Conservation (phyloP, 2,113 vertebrate species). For the Baryphthengus martii region DNA sequence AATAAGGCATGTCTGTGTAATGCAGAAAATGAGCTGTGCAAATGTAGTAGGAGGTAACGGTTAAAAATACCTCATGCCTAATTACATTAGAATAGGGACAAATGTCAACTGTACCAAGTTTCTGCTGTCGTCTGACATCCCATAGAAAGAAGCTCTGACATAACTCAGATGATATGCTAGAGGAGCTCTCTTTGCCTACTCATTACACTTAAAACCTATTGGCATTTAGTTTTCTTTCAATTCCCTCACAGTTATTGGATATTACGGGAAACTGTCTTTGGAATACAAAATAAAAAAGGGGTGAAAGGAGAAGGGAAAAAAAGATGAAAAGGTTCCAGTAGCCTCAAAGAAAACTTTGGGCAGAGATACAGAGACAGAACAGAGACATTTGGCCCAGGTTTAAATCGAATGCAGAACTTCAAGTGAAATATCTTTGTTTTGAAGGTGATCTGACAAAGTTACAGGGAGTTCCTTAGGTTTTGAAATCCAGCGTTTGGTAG, state of each 20-base stretch:
- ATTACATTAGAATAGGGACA: background rate
- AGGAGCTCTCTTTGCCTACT: background rate
- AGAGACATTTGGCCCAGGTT: background rate
- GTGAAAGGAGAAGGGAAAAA: background rate
- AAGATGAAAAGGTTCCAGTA: background rate
- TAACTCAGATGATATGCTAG: background rate
- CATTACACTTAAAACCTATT: background rate
- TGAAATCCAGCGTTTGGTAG: background rate
- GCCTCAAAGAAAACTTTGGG: background rate
- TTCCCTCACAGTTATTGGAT: background rate
- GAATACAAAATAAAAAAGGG: background rate
- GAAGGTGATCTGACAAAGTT: background rate
- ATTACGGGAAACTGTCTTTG: background rate
- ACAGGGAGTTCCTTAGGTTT: background rate
- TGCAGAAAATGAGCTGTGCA: background rate
- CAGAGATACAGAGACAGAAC: background rate
- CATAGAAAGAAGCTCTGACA: background rate
- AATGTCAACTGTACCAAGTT: background rate
- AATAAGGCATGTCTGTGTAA: background rate
- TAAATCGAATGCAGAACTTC: background rate
- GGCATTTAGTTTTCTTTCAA: background rate
- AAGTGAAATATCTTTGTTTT: background rate
- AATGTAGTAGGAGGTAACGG: background rate
- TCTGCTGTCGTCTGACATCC: background rate
- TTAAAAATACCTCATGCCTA: constrained; percentile 13